phyloP scores from a whole-genome alignment of 1,140 invertebrate genomes.

The Yoshiicerus persimilis region DNA sequence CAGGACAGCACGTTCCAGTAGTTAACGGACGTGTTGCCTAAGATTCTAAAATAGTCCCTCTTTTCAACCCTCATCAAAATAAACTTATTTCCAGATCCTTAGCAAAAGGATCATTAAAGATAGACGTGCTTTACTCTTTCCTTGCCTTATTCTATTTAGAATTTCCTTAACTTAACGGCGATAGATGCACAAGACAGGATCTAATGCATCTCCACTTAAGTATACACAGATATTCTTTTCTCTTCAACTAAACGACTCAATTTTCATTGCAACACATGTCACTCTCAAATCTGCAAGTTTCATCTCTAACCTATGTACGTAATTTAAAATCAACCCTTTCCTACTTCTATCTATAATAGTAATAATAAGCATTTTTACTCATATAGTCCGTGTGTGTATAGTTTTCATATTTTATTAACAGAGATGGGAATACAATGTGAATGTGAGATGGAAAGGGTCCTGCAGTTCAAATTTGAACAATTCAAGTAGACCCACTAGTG shows the following conservation, averaged over 20 bases:
- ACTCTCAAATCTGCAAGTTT: neutral
- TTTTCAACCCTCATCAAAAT: neutral
- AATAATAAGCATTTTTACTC: neutral
- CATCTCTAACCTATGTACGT: neutral
- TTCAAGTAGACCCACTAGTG: neutral
- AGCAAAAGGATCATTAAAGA: neutral
- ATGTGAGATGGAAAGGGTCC: neutral
- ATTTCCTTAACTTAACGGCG: too few relatives aligned
- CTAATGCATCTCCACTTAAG: neutral
- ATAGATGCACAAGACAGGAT: too few relatives aligned
- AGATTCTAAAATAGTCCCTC: neutral
- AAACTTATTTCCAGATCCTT: neutral
- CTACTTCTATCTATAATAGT: neutral
- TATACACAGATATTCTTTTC: neutral
- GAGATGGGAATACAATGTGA: neutral
- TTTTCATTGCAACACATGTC: constrained; percentile 13
- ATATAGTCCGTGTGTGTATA: neutral
- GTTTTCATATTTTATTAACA: neutral
- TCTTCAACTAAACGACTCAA: neutral
- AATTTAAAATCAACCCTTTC: neutral
- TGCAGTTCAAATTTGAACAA: neutral
- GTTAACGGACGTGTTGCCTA: neutral
- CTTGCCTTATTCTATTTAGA: too few relatives aligned
- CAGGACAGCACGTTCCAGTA: neutral
- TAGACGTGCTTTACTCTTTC: neutral